Percentiles rank a stretch among this genome's conserved stretches.
Evolutionary conservation across 2,888 invertebrate genomes (phyloP).

Genomic region (Melieria crassipennis): DNA sequence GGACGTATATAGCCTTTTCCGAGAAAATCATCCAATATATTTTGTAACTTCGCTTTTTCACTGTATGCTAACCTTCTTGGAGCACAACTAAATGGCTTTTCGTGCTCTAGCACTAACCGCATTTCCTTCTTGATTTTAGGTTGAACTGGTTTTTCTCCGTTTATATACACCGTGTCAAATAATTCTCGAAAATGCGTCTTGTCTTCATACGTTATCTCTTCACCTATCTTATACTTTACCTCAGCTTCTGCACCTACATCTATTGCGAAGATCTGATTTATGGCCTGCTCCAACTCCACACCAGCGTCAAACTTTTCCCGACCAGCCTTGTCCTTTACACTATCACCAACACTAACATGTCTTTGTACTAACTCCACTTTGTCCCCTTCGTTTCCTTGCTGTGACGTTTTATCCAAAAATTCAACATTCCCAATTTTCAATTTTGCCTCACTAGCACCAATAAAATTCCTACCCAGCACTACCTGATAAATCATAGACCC

Average conservation of each 20-base stretch:
- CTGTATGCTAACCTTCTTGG: too few species aligned
- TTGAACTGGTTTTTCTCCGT: neutral
- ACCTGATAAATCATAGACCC: conserved; percentile 11
- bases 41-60: too few species aligned
- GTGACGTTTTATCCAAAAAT: too few species aligned
- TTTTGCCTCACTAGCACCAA: conserved; percentile 2
- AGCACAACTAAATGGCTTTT: too few species aligned
- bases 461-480: conserved; percentile 22
- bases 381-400: too few species aligned
- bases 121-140: neutral
- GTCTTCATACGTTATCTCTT: neutral
- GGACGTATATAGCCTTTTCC: too few species aligned
- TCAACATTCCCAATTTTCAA: conserved; percentile 4
- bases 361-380: neutral
- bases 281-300: neutral
- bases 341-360: neutral
- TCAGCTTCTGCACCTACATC: neutral
- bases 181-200: neutral
- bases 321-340: neutral
- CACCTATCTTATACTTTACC: conserved; percentile 2
- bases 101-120: neutral
- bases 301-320: neutral
- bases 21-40: too few species aligned
- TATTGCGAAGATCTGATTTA: neutral
- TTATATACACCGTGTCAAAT: neutral